Base-by-base conservation (phyloP, 1,140 invertebrate species). In the Pseudobourletiella spinata region DNA sequence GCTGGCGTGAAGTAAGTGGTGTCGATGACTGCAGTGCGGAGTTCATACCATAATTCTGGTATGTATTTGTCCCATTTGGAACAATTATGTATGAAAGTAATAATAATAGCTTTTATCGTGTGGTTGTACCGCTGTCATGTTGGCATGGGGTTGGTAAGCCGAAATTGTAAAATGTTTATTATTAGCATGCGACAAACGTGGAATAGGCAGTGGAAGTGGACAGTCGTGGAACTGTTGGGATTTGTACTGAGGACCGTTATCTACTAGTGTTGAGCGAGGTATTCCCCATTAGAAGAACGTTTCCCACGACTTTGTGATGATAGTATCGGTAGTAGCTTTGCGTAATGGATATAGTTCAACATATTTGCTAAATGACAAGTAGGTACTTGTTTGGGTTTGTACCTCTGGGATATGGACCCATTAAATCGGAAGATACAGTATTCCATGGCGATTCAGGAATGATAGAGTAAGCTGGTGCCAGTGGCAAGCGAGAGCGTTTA, bases 391-490 rank as follows among this genome's bases (percentile, higher is more conserved):
- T 59, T 8, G 67, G 42, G 61, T 64, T 67, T 2, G 71, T 74
- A 6, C 75, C 32, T 3, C 66, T 71, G 3, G 64, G 71, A 18
- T 78, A 63, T 0, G 73, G 76, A 14, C 74, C 73, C n/a, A 63
- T 57, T 16, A 63, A 50, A 42, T 63, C 61, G 8, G 29, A 20
- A 16, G 39, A 39, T 6, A 57, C 11, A 16, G 51, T 3, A 16
- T 63, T 24, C 61, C 61, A 57, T 0, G 55, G 28, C 1, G 43
- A 18, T 3, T 35, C 28, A 15, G 55, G 18, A 14, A 39, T 25
- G 16, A 39, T 76, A 65, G 3, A 82, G 70, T 69, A 81, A 78
- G 0, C 80, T 61, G 64, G 80, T 73, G 1, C 61, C 15, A 26
- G 25, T 6, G 42, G 44, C 0, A 28, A 1, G 26, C 30, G 20